Base-by-base conservation (phyloP, 2,797 vertebrate genomes). In the Oryzias dopingdopingensis region DNA sequence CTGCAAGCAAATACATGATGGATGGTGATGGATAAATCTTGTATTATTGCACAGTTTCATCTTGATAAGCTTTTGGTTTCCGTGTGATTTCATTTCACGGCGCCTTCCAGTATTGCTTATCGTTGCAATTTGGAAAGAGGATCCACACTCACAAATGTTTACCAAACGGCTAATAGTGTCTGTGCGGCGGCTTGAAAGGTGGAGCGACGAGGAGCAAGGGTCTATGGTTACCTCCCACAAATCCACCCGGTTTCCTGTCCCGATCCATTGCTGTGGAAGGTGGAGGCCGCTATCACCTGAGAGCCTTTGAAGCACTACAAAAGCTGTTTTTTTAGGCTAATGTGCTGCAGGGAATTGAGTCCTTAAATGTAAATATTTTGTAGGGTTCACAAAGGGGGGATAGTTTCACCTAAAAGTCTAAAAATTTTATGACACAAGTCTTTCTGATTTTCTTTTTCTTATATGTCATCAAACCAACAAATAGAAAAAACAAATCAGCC, bases 11-110 rank as follows among this genome's bases (percentile, higher is more conserved):
- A 90, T 89, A 87, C 86, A 74, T 88, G 89, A 90, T 61, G 83
- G 89, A 91, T 89, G 86, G 84, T 86, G 90, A 91, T 86, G 88
- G 90, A 92, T 91, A 88, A 91, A 85, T 86, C 80, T 87, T 81
- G 88, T 83, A 87, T 87, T 85, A 83, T 86, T 80, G 80, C 72
- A 74, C 72, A 68, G 86, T 83, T 90, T 88, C 77, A 90, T 92
- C 91, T 90, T 82, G 92, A 92, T 92, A 92, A 92, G 88, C 83
- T 80, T 81, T 85, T 65, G 65, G 81, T 88, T 92, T 90, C 84
- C 65, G 65, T 58, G 81, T 76, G 86, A 89, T 90, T 91, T 89
- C 82, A 82, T 91, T 88, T 91, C 87, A 82, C 59, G 82, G 84
- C 65, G 58, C 82, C 65, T 81, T 80, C 88, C 74, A 60, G 75